Evolutionary conservation across 1,140 invertebrate species (phyloP).

Genomic region (Linepithema humile): DNA sequence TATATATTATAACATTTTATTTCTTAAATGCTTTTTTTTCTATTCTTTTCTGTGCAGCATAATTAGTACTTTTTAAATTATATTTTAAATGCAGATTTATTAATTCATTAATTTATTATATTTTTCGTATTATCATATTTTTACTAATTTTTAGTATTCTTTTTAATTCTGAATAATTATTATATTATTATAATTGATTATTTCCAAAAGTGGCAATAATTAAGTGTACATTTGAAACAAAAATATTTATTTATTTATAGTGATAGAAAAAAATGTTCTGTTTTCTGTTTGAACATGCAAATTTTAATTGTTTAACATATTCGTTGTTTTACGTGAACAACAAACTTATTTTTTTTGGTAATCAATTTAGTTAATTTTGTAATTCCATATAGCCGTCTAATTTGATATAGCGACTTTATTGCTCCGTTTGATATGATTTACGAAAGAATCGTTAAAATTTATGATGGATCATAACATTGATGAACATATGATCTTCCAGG

Average conservation of each 20-base stretch:
- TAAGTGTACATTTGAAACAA: no score
- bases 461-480: not conserved
- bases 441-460: not conserved
- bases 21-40: not conserved
- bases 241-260: no score
- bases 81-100: not conserved
- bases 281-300: no score
- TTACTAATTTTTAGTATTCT: not conserved
- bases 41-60: not conserved
- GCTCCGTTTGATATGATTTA: not conserved
- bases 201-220: not conserved
- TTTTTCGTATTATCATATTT: not conserved
- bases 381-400: not conserved
- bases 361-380: no score
- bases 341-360: not conserved
- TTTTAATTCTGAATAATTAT: not conserved
- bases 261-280: no score
- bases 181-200: not conserved
- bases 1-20: not conserved
- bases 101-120: not conserved
- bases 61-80: not conserved
- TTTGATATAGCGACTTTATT: not conserved
- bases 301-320: no score
- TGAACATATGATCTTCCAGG: slow-evolving; percentile 26
- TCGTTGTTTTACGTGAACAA: not conserved